These are phyloP conservation scores for Lumbricus terrestris DNA, from an alignment of 2,888 invertebrate species.

Conservation along the genomic window DNA sequence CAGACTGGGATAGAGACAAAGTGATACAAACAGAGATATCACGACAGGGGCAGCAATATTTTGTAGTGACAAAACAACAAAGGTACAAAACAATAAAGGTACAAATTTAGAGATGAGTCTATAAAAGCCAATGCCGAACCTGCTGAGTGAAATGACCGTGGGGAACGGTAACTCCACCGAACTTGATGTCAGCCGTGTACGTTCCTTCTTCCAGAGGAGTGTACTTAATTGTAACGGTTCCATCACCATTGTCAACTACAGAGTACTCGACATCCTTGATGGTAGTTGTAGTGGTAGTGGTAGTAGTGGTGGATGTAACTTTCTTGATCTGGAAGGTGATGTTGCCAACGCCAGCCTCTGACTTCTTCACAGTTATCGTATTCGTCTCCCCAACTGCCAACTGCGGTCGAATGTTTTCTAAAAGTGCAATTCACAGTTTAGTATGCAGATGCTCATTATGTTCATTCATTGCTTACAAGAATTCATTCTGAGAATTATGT, in stretches of 20 bases:
- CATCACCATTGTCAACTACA: conserved; percentile 31
- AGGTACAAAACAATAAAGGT: not conserved
- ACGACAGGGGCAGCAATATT: not conserved
- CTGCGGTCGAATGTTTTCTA: not conserved
- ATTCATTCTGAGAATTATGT: no score
- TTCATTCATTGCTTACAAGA: no score
- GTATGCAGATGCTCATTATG: not conserved
- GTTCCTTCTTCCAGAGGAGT: conserved; percentile 21
- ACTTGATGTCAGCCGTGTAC: conserved; percentile 27
- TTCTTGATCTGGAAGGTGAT: conserved; percentile 17
- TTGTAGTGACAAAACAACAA: not conserved
- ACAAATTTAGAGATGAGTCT: not conserved
- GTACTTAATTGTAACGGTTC: conserved; percentile 31
- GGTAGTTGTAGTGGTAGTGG: conserved; percentile 9
- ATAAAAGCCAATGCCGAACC: not conserved
- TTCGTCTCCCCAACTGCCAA: conserved; percentile 17
- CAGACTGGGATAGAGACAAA: not conserved
- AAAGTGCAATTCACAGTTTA: not conserved
- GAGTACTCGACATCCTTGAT: not conserved
- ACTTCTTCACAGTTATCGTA: conserved; percentile 10
- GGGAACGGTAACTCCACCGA: conserved; percentile 31
- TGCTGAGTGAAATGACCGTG: conserved; percentile 26
- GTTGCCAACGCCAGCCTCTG: conserved; percentile 18
- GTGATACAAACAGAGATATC: no score
- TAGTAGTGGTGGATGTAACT: not conserved